Conservation (phyloP, 35 echinoderm and acorn worm genomes). For the Ophioderma brevispina region DNA sequence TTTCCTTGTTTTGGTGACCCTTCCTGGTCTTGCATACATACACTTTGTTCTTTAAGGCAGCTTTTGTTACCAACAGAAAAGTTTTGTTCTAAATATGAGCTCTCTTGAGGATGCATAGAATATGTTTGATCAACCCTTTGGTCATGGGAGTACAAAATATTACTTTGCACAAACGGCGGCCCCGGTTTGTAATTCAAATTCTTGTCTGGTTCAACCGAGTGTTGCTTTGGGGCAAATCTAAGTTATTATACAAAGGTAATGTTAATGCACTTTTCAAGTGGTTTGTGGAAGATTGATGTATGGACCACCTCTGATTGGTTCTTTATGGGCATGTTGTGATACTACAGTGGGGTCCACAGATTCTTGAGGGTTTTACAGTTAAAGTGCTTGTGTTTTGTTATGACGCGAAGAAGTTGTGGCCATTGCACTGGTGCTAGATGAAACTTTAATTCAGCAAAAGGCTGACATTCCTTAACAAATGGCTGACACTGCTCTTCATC, state of each 20-base stretch:
- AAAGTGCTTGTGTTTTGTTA: too few species aligned
- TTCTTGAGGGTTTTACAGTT: too few species aligned
- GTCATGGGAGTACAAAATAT: background rate
- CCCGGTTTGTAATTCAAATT: background rate
- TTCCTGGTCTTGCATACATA: too few species aligned
- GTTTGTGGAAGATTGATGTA: background rate
- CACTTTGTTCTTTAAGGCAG: background rate
- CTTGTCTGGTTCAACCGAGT: background rate
- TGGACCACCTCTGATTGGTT: background rate
- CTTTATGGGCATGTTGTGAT: too few species aligned
- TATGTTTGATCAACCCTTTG: background rate
- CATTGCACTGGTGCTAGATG: background rate
- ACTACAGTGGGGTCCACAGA: too few species aligned
- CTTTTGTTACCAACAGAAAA: background rate
- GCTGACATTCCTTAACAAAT: background rate
- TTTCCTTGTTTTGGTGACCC: too few species aligned
- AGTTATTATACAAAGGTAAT: background rate
- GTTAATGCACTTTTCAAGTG: background rate
- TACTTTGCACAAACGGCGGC: background rate
- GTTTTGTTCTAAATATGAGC: background rate
- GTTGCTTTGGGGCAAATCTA: background rate
- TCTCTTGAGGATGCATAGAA: background rate
- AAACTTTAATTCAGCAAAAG: background rate
- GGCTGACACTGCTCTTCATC: background rate
- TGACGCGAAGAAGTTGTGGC: background rate